These are phyloP conservation scores for Trematomus bernacchii DNA, from an alignment of 2,797 vertebrate species.

Conservation along the genomic window DNA sequence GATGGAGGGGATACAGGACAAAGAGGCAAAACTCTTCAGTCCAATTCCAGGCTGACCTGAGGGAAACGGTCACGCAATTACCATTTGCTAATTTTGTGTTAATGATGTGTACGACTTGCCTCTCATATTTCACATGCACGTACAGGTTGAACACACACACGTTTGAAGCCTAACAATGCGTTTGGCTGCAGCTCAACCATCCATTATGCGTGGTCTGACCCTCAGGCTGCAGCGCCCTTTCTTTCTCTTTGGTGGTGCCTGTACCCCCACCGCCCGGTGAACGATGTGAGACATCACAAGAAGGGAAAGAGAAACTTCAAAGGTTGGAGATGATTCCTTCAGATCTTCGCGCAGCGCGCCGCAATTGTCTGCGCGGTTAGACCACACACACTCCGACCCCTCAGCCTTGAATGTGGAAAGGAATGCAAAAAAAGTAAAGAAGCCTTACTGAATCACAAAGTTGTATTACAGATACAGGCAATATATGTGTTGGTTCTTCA, in stretches of 20 bases:
- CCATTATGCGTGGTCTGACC: slow-evolving; percentile 60
- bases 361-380: slow-evolving; percentile 44
- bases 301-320: slow-evolving; percentile 62
- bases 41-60: slow-evolving; percentile 29
- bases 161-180: slow-evolving; percentile 40
- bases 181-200: slow-evolving; percentile 58
- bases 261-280: not conserved
- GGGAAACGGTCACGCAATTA: slow-evolving; percentile 21
- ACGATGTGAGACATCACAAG: slow-evolving; percentile 58
- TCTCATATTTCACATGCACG: slow-evolving; percentile 3
- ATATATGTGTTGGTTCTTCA: not conserved
- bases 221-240: slow-evolving; percentile 54
- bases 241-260: slow-evolving; percentile 50
- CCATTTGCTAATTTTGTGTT: slow-evolving; percentile 31
- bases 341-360: slow-evolving; percentile 60
- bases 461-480: not conserved
- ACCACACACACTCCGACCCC: slow-evolving; percentile 42
- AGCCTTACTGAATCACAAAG: slow-evolving; percentile 2
- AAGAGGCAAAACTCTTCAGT: slow-evolving; percentile 13
- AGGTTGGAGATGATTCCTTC: slow-evolving; percentile 64
- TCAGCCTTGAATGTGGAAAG: slow-evolving; percentile 17
- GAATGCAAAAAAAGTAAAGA: not conserved
- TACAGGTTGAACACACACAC: slow-evolving; percentile 11
- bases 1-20: slow-evolving; percentile 21
- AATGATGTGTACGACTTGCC: slow-evolving; percentile 21